Evolutionary conservation across 2,113 vertebrate genomes (phyloP).

Genomic region (Chaenocephalus aceratus): DNA sequence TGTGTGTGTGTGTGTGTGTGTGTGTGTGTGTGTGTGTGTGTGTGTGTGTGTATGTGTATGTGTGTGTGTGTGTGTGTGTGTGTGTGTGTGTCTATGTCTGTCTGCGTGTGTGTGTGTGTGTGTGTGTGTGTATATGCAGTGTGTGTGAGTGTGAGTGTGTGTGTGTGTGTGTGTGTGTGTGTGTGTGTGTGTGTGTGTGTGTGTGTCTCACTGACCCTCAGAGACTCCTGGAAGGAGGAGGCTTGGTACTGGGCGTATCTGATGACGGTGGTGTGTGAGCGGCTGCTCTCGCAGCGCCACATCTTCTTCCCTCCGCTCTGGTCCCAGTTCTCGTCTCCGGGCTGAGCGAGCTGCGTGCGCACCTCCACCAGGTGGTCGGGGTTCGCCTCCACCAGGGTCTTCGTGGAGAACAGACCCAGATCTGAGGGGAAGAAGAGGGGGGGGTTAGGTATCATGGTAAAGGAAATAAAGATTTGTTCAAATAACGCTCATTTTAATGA

Average conservation of each 20-base stretch:
- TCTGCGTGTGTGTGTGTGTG: too few relatives aligned
- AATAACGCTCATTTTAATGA: too few relatives aligned
- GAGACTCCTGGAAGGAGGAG: conserved; percentile 97
- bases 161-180: too few relatives aligned
- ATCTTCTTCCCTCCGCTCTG: conserved; percentile 93
- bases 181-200: too few relatives aligned
- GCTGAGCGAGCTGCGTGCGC: conserved; percentile 94
- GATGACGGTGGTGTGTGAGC: conserved; percentile 96
- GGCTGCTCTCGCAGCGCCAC: conserved; percentile 98
- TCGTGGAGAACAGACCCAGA: conserved; percentile 97
- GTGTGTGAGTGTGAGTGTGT: too few relatives aligned
- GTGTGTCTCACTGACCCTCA: conserved; percentile 87
- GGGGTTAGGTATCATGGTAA: neutral
- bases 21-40: too few relatives aligned
- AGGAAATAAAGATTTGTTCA: too few relatives aligned
- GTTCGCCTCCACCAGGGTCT: conserved; percentile 98
- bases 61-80: too few relatives aligned
- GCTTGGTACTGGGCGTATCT: conserved; percentile 99
- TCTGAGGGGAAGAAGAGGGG: conserved; percentile 77
- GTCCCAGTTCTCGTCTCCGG: conserved; percentile 98
- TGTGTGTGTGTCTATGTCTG: too few relatives aligned
- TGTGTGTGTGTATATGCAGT: too few relatives aligned
- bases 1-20: too few relatives aligned
- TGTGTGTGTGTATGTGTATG: too few relatives aligned
- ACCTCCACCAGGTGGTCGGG: conserved; percentile 98